Evolutionary conservation across 2,888 invertebrate species (phyloP).

Genomic region (Napeogenes sylphis): DNA sequence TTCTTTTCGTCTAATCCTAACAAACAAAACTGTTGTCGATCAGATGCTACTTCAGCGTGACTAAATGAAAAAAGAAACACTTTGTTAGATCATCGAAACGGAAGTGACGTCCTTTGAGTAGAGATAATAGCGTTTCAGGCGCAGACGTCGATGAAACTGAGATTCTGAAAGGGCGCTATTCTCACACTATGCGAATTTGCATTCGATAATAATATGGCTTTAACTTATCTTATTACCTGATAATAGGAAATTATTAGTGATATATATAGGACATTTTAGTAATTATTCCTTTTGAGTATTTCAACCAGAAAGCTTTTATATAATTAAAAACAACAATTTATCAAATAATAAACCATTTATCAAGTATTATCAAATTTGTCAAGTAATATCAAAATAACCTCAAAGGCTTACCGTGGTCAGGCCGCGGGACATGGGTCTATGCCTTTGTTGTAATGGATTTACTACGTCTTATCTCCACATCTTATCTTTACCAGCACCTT

Average conservation of each 20-base stretch:
- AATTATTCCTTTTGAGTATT: background rate
- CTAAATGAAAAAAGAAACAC: conserved; percentile 56
- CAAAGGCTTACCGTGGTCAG: conserved; percentile 38
- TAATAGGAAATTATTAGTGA: too few species aligned
- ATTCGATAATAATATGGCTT: background rate
- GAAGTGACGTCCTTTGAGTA: conserved; percentile 66
- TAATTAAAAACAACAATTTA: conserved; percentile 7
- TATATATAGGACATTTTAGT: too few species aligned
- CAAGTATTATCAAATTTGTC: conserved; percentile 6
- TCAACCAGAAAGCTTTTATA: background rate
- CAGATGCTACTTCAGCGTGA: conserved; percentile 34
- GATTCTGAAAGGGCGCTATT: conserved; percentile 44
- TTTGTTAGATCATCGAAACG: conserved; percentile 58
- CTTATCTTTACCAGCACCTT: conserved; percentile 48
- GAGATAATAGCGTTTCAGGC: conserved; percentile 70
- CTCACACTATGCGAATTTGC: conserved; percentile 29
- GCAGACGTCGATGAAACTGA: conserved; percentile 49
- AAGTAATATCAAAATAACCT: conserved; percentile 37
- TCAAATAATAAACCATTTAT: too few species aligned
- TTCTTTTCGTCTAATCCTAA: background rate
- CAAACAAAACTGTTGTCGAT: background rate
- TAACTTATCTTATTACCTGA: background rate
- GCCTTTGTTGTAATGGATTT: conserved; percentile 62
- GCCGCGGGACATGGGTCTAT: conserved; percentile 40
- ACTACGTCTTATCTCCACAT: conserved; percentile 49